A percentile compares a stretch with the other conserved stretches of the same genome.
These are phyloP conservation scores for Puffinus mauretanicus DNA, from an alignment of 2,113 vertebrate species.

Conservation along the genomic window DNA sequence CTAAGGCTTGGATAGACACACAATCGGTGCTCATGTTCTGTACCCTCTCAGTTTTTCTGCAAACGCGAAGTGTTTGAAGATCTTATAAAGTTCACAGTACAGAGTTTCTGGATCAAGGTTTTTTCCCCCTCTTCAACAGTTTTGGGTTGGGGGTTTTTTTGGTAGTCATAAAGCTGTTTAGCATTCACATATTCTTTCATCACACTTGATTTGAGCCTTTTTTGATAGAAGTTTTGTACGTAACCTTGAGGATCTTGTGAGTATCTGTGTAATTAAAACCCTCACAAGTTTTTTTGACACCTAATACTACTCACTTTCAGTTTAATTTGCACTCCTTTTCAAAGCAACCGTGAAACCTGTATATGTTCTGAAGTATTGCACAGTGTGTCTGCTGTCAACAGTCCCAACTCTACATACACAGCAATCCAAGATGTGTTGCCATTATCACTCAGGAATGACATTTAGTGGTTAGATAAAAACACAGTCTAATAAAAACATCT, in stretches of 20 bases:
- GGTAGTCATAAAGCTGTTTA: background rate
- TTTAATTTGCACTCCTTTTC: slow-evolving; percentile 35
- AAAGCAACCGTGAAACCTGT: background rate
- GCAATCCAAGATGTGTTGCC: background rate
- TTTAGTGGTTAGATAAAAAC: background rate
- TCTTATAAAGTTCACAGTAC: background rate
- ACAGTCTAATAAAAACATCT: background rate
- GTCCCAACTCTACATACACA: fast-evolving
- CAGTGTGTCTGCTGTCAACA: background rate
- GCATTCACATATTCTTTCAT: background rate
- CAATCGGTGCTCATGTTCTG: background rate
- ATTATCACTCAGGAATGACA: background rate
- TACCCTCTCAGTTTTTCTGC: background rate
- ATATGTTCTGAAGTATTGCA: background rate
- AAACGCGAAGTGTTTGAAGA: background rate
- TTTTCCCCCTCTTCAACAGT: background rate
- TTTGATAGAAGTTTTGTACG: background rate
- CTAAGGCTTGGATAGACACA: background rate
- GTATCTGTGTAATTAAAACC: slow-evolving; percentile 10
- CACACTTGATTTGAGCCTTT: background rate
- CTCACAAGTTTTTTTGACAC: slow-evolving; percentile 14
- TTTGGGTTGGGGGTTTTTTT: background rate
- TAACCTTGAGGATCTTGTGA: background rate
- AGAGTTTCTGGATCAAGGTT: background rate
- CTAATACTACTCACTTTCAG: background rate